Evolutionary conservation across 2,888 invertebrate genomes (phyloP).

Genomic region (Andrena trimmerana): DNA sequence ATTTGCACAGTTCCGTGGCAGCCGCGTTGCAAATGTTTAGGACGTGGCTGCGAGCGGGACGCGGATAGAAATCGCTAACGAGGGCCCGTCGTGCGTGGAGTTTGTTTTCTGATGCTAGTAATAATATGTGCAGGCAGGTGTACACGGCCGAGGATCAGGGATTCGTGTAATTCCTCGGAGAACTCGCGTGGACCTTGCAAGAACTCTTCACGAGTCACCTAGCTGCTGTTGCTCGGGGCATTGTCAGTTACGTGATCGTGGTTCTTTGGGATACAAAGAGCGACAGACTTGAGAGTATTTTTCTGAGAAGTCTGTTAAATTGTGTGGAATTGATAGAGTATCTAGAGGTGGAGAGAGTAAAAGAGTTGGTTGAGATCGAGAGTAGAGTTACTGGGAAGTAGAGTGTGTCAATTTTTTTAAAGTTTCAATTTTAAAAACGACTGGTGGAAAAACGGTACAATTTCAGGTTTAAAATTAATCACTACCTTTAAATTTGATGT

Average conservation of each 20-base stretch:
- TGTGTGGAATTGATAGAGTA: neutral
- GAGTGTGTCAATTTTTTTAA: too few relatives aligned
- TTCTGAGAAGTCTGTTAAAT: neutral
- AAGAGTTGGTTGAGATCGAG: neutral
- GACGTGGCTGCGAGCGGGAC: neutral
- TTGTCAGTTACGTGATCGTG: neutral
- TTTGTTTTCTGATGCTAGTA: neutral
- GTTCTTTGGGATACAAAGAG: neutral
- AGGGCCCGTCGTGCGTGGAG: neutral
- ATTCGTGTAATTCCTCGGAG: neutral
- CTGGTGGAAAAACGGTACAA: too few relatives aligned
- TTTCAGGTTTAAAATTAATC: too few relatives aligned
- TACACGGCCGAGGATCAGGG: slow-evolving; percentile 10
- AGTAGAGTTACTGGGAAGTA: neutral
- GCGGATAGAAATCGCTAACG: slow-evolving; percentile 17
- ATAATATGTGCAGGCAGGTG: neutral
- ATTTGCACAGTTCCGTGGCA: neutral
- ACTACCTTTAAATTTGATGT: too few relatives aligned
- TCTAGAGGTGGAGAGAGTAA: neutral
- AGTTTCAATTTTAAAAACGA: too few relatives aligned
- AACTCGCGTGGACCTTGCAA: neutral
- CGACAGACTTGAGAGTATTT: neutral
- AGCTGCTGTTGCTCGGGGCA: neutral
- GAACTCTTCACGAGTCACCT: neutral
- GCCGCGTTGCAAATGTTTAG: slow-evolving; percentile 12